Conservation (phyloP, 92 coral and sea anemone genomes). For the Bergia sp. region DNA sequence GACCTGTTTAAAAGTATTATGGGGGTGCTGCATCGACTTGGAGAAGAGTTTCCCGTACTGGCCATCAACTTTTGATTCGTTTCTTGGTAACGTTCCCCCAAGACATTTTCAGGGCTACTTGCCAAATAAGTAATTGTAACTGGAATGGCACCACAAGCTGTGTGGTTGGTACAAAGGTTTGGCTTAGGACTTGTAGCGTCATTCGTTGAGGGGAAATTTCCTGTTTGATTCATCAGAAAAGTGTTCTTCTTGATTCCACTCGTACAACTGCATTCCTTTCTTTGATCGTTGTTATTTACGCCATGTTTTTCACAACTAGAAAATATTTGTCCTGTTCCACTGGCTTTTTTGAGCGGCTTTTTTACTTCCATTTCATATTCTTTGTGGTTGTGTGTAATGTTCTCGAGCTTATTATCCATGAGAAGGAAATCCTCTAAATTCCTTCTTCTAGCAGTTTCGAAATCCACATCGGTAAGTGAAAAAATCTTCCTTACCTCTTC, state of each 20-base stretch:
- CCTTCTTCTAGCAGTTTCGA: conserved; percentile 10
- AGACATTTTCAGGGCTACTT: background rate
- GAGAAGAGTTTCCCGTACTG: background rate
- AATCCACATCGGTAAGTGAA: background rate
- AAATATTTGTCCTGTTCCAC: background rate
- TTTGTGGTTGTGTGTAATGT: background rate
- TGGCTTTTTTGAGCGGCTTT: background rate
- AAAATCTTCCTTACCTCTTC: conserved; percentile 32
- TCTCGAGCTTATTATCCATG: background rate
- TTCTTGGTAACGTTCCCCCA: background rate
- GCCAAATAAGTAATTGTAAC: background rate
- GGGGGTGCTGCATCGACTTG: conserved; percentile 4
- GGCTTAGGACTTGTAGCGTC: background rate
- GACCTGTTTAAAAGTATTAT: conserved; percentile 4
- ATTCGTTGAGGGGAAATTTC: background rate
- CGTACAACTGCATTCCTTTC: background rate
- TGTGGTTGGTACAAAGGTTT: background rate
- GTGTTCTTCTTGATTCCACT: background rate
- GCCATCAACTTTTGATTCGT: background rate
- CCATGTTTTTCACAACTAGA: background rate
- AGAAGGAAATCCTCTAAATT: background rate
- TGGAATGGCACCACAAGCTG: background rate
- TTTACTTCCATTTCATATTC: background rate
- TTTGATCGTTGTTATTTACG: background rate
- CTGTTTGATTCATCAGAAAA: background rate